Conservation (phyloP, 92 coral and sea anemone species). For the Desmophyllum pertusum region DNA sequence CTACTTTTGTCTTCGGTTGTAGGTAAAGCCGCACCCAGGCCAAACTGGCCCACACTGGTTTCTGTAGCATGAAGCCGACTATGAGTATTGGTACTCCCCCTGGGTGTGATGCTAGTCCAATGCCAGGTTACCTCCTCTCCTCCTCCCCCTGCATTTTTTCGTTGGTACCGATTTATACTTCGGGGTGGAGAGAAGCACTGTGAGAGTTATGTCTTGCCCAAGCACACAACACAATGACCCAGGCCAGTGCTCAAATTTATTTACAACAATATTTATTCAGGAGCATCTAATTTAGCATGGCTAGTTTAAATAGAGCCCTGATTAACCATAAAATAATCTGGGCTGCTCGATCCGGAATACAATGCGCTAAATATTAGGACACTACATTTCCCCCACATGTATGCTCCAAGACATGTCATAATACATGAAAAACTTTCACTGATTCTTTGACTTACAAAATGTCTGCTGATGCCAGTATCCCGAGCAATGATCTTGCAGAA, state of each 20-base stretch:
- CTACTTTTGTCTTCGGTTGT: too few species aligned
- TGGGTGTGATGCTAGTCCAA: background rate
- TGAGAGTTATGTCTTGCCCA: too few species aligned
- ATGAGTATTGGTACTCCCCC: background rate
- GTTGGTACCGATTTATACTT: too few species aligned
- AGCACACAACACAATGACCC: too few species aligned
- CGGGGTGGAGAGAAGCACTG: background rate
- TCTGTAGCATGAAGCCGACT: background rate
- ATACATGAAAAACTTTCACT: background rate
- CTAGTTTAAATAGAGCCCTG: too few species aligned
- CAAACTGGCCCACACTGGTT: background rate
- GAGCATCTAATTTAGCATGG: too few species aligned
- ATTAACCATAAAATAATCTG: too few species aligned
- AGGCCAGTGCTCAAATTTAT: background rate
- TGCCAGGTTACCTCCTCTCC: background rate
- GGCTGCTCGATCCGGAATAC: too few species aligned
- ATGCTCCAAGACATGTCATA: too few species aligned
- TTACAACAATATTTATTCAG: too few species aligned
- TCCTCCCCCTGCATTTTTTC: background rate
- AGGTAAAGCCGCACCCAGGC: background rate
- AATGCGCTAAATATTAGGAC: too few species aligned
- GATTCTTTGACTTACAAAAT: conserved; percentile 83
- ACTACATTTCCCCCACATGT: too few species aligned
- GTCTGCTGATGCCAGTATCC: conserved; percentile 93
- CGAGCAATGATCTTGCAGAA: conserved; percentile 90